A percentile compares a stretch with the other conserved stretches of the same genome.
Conservation (phyloP, 2,888 invertebrate species). For the Boloria selene region DNA sequence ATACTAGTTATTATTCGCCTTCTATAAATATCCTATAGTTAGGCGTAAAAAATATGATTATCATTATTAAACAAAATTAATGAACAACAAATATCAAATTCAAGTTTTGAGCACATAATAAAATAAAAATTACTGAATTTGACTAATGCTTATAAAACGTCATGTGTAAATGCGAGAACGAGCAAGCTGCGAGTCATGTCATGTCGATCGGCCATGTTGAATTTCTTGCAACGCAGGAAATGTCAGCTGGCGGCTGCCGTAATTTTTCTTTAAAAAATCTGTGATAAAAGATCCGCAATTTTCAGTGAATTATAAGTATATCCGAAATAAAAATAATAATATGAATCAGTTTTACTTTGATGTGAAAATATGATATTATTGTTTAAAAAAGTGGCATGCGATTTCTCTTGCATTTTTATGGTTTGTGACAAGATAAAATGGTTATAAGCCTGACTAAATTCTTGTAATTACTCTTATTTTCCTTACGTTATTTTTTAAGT, state of each 20-base stretch:
- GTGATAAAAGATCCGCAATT: slow-evolving; percentile 60
- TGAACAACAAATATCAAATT: not conserved
- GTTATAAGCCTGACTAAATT: slow-evolving; percentile 58
- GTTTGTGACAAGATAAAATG: slow-evolving; percentile 78
- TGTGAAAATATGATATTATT: slow-evolving; percentile 75
- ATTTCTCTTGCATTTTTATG: slow-evolving; percentile 80
- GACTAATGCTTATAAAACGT: slow-evolving; percentile 54
- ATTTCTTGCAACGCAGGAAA: slow-evolving; percentile 81
- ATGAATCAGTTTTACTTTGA: slow-evolving; percentile 50
- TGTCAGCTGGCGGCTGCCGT: slow-evolving; percentile 80
- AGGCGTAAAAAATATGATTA: not conserved
- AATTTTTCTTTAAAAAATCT: slow-evolving; percentile 67
- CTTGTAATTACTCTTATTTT: slow-evolving; percentile 63
- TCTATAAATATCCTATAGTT: not conserved
- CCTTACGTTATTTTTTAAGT: slow-evolving; percentile 65
- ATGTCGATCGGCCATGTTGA: slow-evolving; percentile 78
- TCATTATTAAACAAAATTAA: not conserved
- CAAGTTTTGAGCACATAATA: slow-evolving; percentile 3
- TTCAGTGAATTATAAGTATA: slow-evolving; percentile 54
- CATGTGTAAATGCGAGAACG: slow-evolving; percentile 63
- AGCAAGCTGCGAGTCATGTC: slow-evolving; percentile 48
- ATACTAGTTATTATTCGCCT: slow-evolving; percentile 10
- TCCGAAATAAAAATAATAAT: slow-evolving; percentile 47
- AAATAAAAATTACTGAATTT: slow-evolving; percentile 23
- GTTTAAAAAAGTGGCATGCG: slow-evolving; percentile 72